Evolutionary conservation across 2,888 invertebrate species (phyloP), one percentile per base, ranked within the genome.

Genomic region (Chrysopilus asiliformis): DNA sequence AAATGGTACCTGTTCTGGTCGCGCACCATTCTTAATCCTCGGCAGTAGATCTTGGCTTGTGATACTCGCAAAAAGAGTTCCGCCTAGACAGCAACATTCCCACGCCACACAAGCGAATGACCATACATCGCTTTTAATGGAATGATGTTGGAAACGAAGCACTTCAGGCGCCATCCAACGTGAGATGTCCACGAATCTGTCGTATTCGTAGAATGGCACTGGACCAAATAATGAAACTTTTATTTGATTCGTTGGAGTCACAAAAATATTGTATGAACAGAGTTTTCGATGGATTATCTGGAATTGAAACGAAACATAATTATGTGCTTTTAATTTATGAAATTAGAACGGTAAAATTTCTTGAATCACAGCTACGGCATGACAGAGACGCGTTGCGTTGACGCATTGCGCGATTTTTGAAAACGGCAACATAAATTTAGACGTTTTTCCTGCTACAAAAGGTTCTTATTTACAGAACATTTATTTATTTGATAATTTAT

Each of bases 111-210:
- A 76, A 1, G 81, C 86, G 57, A 77, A 85, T 0, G 85, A 79
- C 87, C 87, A 89, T 4, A 84, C 71, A 51, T 86, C 84, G 36
- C 80, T 79, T 50, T 81, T 77, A 4, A 68, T 64, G n/a, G 76
- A 74, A 46, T 71, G 75, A 32, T 75, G 71, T 34, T 74, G 75
- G 48, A 75, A 74, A 19, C 74, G 72, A 43, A 86, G 66, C 49
- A 79, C 76, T 58, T 89, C 89, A 16, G 78, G 73, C 0, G 87
- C 77, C 6, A 75, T 75, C 86, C 86, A 87, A 28, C 87, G 66
- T 1, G 77, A 74, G 47, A 79, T 76, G 51, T 86, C 84, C 2
- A 79, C 71, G 31, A 76, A 74, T 53, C 78, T 58, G 31, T 76
- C 75, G 52, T 74, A 68, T 36, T 71, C 72, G 32, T 72, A 68